Evolutionary conservation across 2,113 vertebrate genomes (phyloP).

Genomic region (Zosterops lateralis): DNA sequence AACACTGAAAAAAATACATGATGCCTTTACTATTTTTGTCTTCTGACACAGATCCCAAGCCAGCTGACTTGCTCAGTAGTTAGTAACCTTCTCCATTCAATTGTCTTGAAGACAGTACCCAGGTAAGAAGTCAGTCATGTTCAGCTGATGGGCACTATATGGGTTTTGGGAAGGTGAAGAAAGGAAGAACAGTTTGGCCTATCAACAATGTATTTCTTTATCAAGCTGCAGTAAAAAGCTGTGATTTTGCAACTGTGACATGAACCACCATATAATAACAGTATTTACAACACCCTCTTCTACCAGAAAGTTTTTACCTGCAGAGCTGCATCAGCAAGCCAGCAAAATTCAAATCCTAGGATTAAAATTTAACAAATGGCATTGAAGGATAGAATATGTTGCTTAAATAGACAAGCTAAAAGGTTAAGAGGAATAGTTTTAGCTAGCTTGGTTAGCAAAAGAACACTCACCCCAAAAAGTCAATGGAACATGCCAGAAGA

Average conservation of each 20-base stretch:
- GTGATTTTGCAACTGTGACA: background rate
- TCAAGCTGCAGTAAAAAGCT: background rate
- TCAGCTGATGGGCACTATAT: background rate
- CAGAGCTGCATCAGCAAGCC: background rate
- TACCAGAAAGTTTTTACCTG: background rate
- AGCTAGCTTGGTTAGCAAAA: background rate
- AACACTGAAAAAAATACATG: background rate
- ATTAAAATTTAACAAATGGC: background rate
- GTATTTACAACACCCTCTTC: background rate
- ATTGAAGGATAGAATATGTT: background rate
- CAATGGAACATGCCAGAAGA: background rate
- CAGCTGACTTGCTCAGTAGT: background rate
- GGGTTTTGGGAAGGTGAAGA: background rate
- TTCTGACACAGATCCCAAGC: background rate
- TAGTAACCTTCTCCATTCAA: background rate
- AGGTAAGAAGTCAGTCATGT: background rate
- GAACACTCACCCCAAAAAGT: background rate
- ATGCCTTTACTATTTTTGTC: background rate
- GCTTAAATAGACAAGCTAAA: background rate
- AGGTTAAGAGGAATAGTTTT: background rate
- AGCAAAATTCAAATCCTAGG: background rate
- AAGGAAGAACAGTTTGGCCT: background rate
- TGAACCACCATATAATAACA: background rate
- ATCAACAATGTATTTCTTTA: background rate
- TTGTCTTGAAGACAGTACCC: background rate